Conservation (phyloP, 2,797 vertebrate genomes). For the Silurus aristotelis region DNA sequence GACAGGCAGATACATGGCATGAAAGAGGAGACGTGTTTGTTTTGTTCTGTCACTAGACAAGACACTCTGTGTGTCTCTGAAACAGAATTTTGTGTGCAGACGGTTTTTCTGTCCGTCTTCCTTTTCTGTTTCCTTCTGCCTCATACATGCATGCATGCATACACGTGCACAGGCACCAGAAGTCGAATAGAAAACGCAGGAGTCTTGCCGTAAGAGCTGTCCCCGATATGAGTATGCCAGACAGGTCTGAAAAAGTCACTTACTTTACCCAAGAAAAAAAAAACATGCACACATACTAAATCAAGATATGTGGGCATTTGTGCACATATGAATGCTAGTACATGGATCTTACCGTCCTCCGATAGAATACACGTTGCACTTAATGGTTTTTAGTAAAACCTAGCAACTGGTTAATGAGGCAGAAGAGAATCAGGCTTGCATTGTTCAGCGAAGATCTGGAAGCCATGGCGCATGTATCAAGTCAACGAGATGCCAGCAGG, state of each 20-base stretch:
- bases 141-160: conserved; percentile 48
- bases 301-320: conserved; percentile 4
- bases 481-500: not conserved
- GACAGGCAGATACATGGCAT: conserved; percentile 23
- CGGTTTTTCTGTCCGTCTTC: conserved; percentile 8
- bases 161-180: conserved; percentile 29
- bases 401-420: not conserved
- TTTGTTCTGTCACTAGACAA: conserved; percentile 28
- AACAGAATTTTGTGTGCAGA: conserved; percentile 23
- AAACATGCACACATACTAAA: not conserved
- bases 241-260: conserved; percentile 72
- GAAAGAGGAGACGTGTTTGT: conserved; percentile 4
- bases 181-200: conserved; percentile 69
- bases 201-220: conserved; percentile 65
- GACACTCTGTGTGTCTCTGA: conserved; percentile 19
- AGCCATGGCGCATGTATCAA: not conserved
- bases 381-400: not conserved
- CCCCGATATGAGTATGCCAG: conserved; percentile 69
- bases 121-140: not conserved
- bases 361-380: not conserved
- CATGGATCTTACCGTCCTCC: not conserved
- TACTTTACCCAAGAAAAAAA: conserved; percentile 54
- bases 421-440: not conserved
- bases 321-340: conserved; percentile 61
- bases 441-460: not conserved